These are phyloP conservation scores for Corythaixoides concolor DNA, from an alignment of 2,113 vertebrate species.

Conservation along the genomic window DNA sequence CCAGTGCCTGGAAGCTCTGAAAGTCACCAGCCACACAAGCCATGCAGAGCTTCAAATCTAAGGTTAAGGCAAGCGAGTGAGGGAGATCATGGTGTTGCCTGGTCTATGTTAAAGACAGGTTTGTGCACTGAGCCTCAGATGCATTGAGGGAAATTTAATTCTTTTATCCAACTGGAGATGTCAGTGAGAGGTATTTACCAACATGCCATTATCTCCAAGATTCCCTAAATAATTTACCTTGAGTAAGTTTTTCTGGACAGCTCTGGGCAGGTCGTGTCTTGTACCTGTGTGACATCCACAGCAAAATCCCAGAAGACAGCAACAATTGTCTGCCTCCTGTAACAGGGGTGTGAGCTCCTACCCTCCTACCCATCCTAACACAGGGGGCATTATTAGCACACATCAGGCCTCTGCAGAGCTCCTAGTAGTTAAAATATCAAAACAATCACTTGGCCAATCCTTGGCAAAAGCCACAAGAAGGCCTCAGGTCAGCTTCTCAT, in stretches of 20 bases:
- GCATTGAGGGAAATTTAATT: background rate
- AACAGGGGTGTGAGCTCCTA: background rate
- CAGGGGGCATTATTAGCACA: background rate
- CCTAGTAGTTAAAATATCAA: background rate
- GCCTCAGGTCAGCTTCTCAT: background rate
- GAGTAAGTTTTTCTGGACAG: background rate
- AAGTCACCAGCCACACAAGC: background rate
- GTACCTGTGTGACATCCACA: too few species aligned
- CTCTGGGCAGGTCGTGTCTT: background rate
- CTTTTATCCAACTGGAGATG: background rate
- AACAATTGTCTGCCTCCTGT: background rate
- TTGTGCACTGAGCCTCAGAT: background rate
- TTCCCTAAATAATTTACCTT: background rate
- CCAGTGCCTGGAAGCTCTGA: background rate
- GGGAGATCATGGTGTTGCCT: background rate
- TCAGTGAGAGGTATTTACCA: background rate
- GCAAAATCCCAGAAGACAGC: background rate
- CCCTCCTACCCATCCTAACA: background rate
- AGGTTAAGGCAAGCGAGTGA: background rate
- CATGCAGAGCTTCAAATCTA: background rate
- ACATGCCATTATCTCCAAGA: background rate
- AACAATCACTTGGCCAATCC: background rate
- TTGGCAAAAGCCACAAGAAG: background rate
- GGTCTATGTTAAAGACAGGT: accelerated
- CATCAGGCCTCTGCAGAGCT: background rate